Evolutionary conservation across 2,888 invertebrate species (phyloP).

Genomic region (Strigamia crassipes): DNA sequence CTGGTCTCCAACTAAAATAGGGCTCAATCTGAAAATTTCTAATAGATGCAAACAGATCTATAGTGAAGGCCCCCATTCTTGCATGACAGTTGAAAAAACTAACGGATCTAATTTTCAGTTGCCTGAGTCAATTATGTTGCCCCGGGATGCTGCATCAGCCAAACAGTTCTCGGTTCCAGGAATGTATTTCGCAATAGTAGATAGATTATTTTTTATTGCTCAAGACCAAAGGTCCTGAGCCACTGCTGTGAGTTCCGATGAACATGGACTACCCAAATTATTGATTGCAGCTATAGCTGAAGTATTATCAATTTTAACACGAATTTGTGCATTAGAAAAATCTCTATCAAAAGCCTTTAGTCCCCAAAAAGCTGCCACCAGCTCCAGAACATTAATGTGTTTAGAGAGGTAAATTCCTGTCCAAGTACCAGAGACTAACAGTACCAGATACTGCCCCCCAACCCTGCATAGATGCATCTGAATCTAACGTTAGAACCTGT

Average conservation of each 20-base stretch:
- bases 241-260: neutral
- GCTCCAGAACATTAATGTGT: neutral
- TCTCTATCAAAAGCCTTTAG: neutral
- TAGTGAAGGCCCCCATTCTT: too few relatives aligned
- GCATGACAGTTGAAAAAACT: too few relatives aligned
- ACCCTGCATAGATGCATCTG: neutral
- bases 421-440: too few relatives aligned
- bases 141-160: neutral
- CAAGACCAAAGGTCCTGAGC: neutral
- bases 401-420: neutral
- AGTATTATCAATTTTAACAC: neutral
- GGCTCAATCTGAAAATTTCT: too few relatives aligned
- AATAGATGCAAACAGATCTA: too few relatives aligned
- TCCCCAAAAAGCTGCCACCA: neutral
- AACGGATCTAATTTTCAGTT: too few relatives aligned
- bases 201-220: neutral
- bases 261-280: neutral
- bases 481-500: neutral
- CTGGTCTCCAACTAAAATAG: too few relatives aligned
- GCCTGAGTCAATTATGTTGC: too few relatives aligned
- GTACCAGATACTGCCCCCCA: neutral
- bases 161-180: neutral
- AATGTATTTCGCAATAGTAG: neutral
- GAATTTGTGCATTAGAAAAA: neutral
- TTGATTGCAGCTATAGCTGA: neutral